These are phyloP conservation scores for pig (Sus scrofa) DNA, from an alignment of 2,113 vertebrate species.

Conservation along the genomic window DNA sequence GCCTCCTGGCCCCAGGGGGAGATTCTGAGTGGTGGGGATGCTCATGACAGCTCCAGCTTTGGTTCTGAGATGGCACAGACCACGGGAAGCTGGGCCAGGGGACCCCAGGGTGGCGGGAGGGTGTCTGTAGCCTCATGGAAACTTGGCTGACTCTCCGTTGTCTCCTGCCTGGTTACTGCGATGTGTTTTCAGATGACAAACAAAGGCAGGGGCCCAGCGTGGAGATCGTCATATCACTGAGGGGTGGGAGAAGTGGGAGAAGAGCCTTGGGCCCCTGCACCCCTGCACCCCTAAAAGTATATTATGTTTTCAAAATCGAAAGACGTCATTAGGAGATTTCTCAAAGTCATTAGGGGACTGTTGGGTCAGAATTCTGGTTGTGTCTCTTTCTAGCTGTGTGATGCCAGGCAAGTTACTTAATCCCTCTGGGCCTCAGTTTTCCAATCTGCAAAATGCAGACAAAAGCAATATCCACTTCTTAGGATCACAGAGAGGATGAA, in stretches of 20 bases:
- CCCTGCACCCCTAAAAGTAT: not conserved
- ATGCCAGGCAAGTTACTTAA: not conserved
- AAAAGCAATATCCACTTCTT: not conserved
- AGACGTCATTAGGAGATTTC: not conserved
- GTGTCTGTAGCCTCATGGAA: slow-evolving; percentile 28
- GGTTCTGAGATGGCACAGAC: not conserved
- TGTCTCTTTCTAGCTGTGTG: not conserved
- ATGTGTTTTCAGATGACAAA: not conserved
- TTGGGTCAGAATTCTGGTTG: not conserved
- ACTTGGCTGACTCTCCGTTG: not conserved
- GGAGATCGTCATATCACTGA: not conserved
- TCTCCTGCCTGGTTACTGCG: not conserved
- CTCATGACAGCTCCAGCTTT: not conserved
- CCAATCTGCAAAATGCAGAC: slow-evolving; percentile 39
- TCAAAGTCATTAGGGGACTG: not conserved
- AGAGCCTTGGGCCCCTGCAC: not conserved
- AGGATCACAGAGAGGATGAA: not conserved
- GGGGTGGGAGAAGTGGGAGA: not conserved
- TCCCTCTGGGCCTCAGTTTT: not conserved
- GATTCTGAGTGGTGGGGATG: not conserved
- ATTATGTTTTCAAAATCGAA: not conserved
- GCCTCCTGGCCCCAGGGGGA: not conserved
- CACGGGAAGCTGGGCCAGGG: not conserved
- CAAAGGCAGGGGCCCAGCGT: not conserved
- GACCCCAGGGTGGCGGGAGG: slow-evolving; percentile 47